These are phyloP conservation scores for Agrotis ipsilon DNA, from an alignment of 2,888 invertebrate genomes.

Conservation along the genomic window DNA sequence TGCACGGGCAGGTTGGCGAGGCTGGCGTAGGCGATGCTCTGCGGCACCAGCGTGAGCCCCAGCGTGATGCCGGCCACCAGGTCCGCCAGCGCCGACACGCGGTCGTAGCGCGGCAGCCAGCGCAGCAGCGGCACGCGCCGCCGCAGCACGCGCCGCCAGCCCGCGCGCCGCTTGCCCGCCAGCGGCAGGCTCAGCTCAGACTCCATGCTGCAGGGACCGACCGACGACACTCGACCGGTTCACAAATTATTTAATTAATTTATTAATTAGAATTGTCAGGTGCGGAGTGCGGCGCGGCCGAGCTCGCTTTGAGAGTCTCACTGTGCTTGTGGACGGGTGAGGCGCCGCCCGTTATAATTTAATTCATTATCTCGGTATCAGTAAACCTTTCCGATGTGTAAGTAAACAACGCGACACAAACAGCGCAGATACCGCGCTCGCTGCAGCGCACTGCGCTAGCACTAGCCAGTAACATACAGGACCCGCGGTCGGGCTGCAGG, in stretches of 20 bases:
- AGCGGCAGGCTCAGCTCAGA: conserved; percentile 68
- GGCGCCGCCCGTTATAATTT: conserved; percentile 58
- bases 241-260: conserved; percentile 22
- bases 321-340: conserved; percentile 51
- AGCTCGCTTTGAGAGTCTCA: conserved; percentile 46
- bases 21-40: conserved; percentile 97
- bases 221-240: background rate
- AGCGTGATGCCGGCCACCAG: conserved; percentile 97
- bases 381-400: conserved; percentile 59
- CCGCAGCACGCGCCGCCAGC: conserved; percentile 65
- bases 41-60: conserved; percentile 97
- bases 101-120: conserved; percentile 94
- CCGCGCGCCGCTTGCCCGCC: conserved; percentile 26
- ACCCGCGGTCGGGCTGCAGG: too few relatives aligned
- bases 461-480: background rate
- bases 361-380: conserved; percentile 68
- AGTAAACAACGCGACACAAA: conserved; percentile 55
- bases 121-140: conserved; percentile 89
- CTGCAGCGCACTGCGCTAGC: conserved; percentile 12
- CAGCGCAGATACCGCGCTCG: conserved; percentile 32
- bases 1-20: conserved; percentile 96
- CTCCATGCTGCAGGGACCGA: conserved; percentile 57
- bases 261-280: conserved; percentile 17
- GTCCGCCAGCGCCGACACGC: conserved; percentile 94
- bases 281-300: conserved; percentile 27